Evolutionary conservation across 2,888 invertebrate genomes (phyloP).

Genomic region (Ophion slaviceki): DNA sequence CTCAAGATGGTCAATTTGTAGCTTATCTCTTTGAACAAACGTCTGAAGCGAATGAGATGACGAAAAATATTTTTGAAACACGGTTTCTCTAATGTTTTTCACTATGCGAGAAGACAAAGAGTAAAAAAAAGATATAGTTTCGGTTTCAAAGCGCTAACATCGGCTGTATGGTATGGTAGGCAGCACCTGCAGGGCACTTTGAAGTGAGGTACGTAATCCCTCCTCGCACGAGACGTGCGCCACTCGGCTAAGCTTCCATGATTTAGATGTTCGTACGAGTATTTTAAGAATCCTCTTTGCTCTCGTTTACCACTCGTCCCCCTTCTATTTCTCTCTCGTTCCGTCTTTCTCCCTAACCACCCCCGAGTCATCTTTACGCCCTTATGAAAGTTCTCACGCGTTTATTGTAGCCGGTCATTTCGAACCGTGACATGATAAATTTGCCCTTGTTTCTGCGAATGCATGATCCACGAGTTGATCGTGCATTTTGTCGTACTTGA

Average conservation of each 20-base stretch:
- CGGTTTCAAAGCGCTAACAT: slow-evolving; percentile 53
- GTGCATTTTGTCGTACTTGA: neutral
- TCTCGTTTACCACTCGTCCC: slow-evolving; percentile 71
- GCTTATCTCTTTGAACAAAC: too few relatives aligned
- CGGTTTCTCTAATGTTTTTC: slow-evolving; percentile 18
- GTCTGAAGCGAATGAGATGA: too few relatives aligned
- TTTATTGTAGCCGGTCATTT: slow-evolving; percentile 36
- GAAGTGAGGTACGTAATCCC: slow-evolving; percentile 83
- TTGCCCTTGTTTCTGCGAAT: slow-evolving; percentile 1
- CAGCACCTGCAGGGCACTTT: slow-evolving; percentile 83
- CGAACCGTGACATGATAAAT: slow-evolving; percentile 28
- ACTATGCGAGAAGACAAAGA: slow-evolving; percentile 13
- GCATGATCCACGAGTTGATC: slow-evolving; percentile 8
- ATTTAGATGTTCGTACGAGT: slow-evolving; percentile 83
- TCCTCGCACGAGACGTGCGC: slow-evolving; percentile 79
- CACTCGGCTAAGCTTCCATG: slow-evolving; percentile 80
- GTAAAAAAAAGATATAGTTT: slow-evolving; percentile 47
- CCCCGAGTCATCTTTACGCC: slow-evolving; percentile 64
- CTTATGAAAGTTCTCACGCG: slow-evolving; percentile 27
- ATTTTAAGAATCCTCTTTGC: slow-evolving; percentile 82
- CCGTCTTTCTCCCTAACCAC: slow-evolving; percentile 59
- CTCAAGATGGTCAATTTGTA: too few relatives aligned
- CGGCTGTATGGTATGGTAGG: slow-evolving; percentile 62
- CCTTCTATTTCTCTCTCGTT: slow-evolving; percentile 46
- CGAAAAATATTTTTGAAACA: neutral